phyloP scores from a whole-genome alignment of 2,888 invertebrate genomes.

The Xanthostigma xanthostigma region DNA sequence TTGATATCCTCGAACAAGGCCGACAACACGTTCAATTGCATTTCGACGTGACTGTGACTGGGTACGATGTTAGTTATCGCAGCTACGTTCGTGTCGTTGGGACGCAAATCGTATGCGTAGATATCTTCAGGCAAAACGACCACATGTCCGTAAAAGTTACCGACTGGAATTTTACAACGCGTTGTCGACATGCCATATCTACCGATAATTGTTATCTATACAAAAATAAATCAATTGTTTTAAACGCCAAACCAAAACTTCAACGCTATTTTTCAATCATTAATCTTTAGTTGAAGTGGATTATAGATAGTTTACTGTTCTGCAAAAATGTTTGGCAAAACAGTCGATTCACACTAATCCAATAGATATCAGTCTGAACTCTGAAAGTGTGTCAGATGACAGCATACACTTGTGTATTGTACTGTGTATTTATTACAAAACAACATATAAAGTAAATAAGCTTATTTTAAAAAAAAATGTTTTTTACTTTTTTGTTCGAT shows the following conservation, averaged over 20 bases:
- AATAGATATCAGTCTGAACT: too few species aligned
- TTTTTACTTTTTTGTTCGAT: too few species aligned
- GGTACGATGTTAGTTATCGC: constrained; percentile 20
- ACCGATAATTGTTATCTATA: constrained; percentile 77
- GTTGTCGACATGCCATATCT: constrained; percentile 84
- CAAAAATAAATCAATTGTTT: constrained; percentile 6
- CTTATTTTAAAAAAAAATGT: too few species aligned
- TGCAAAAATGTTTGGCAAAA: not conserved
- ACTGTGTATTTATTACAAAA: too few species aligned
- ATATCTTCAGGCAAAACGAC: constrained; percentile 40
- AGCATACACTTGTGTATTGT: too few species aligned
- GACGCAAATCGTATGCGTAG: constrained; percentile 26
- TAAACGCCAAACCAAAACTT: not conserved
- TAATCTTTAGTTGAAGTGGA: not conserved
- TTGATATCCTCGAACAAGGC: constrained; percentile 66
- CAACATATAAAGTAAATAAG: too few species aligned
- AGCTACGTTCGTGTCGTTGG: constrained; percentile 23
- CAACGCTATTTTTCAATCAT: not conserved
- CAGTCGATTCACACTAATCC: too few species aligned
- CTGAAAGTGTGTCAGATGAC: too few species aligned
- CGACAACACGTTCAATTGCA: constrained; percentile 47
- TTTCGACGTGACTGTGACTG: constrained; percentile 28
- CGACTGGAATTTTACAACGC: constrained; percentile 78
- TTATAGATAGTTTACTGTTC: too few species aligned
- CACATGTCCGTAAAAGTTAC: constrained; percentile 86